phyloP scores from a whole-genome alignment of 2,888 invertebrate species.

The Macrophya alboannulata region DNA sequence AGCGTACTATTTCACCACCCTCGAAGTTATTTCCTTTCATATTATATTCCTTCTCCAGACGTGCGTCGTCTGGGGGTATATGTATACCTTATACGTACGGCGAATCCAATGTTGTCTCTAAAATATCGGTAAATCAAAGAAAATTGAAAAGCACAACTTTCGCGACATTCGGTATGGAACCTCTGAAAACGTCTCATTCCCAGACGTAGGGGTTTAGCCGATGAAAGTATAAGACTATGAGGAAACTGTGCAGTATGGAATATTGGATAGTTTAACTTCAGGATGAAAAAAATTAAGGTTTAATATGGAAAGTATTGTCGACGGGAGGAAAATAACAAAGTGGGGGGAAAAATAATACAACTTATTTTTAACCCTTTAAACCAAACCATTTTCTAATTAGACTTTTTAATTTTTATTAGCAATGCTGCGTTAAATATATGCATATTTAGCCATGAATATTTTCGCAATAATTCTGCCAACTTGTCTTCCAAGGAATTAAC shows the following conservation, averaged over 20 bases:
- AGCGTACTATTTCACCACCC: conserved; percentile 69
- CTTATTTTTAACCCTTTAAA: conserved; percentile 61
- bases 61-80: conserved; percentile 27
- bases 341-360: neutral
- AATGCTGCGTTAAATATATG: conserved; percentile 77
- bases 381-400: conserved; percentile 71
- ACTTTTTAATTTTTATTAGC: conserved; percentile 81
- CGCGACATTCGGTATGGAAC: neutral
- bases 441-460: conserved; percentile 80
- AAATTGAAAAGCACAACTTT: conserved; percentile 51
- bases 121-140: conserved; percentile 48
- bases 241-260: neutral
- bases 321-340: neutral
- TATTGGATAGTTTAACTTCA: neutral
- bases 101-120: conserved; percentile 63
- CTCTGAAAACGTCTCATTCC: neutral
- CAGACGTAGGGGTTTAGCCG: conserved; percentile 10
- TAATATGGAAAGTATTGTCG: conserved; percentile 12
- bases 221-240: neutral
- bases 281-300: neutral
- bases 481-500: conserved; percentile 81
- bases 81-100: conserved; percentile 47
- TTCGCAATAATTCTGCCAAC: conserved; percentile 80
- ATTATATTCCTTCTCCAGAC: conserved; percentile 46
- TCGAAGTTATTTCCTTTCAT: conserved; percentile 63